These are phyloP conservation scores for Odontamblyopus rebecca DNA, from an alignment of 2,797 vertebrate species.

Conservation along the genomic window DNA sequence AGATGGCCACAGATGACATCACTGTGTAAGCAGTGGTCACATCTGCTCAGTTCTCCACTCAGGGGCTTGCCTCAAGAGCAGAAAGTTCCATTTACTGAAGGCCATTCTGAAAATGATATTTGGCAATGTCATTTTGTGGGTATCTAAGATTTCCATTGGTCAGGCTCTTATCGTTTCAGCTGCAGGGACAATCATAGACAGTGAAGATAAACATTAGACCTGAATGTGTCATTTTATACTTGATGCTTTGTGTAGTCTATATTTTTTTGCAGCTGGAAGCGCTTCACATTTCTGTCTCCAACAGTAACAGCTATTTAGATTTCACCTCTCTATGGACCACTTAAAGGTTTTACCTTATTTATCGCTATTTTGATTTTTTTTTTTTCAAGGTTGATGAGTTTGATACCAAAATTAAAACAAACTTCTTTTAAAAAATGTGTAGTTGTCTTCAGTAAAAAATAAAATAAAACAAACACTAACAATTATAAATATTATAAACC, in stretches of 20 bases:
- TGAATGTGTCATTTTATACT: constrained; percentile 38
- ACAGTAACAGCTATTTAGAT: constrained; percentile 22
- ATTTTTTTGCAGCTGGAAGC: constrained; percentile 32
- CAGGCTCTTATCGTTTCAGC: constrained; percentile 31
- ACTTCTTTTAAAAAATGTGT: too few relatives aligned
- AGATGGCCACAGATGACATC: constrained; percentile 44
- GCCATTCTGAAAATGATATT: constrained; percentile 36
- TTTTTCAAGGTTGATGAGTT: too few relatives aligned
- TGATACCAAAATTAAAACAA: too few relatives aligned
- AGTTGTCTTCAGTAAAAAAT: too few relatives aligned
- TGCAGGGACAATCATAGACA: constrained; percentile 28
- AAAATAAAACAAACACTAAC: too few relatives aligned
- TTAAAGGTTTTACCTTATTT: too few relatives aligned
- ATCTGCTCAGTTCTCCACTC: constrained; percentile 27
- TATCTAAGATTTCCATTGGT: constrained; percentile 32
- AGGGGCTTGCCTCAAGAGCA: constrained; percentile 9
- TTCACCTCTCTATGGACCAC: not conserved
- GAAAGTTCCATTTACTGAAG: constrained; percentile 31
- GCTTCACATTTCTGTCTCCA: constrained; percentile 18
- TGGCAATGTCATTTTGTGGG: constrained; percentile 32
- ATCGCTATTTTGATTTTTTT: too few relatives aligned
- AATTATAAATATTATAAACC: not conserved
- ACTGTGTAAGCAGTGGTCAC: constrained; percentile 30
- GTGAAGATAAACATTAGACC: constrained; percentile 40
- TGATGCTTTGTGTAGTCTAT: constrained; percentile 20